These are phyloP conservation scores for Drosophila demipolita DNA, from an alignment of 2,888 invertebrate genomes.

Conservation along the genomic window DNA sequence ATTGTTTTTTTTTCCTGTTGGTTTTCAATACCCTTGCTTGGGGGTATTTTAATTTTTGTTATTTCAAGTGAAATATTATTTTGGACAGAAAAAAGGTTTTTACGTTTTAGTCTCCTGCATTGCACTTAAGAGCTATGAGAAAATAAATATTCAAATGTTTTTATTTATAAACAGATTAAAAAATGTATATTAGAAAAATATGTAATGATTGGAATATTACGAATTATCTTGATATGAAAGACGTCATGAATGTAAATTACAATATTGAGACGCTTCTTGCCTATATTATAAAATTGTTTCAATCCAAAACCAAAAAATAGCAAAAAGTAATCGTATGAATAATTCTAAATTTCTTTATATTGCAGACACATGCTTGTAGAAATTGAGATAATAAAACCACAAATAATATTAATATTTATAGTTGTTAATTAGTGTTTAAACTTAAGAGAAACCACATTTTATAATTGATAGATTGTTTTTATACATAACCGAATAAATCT, in stretches of 20 bases:
- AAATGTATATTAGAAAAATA: neutral
- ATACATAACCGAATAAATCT: neutral
- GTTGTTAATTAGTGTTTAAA: neutral
- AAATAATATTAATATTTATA: neutral
- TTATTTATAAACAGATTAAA: neutral
- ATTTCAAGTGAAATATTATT: neutral
- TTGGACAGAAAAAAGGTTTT: neutral
- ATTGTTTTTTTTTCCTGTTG: neutral
- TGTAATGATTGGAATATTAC: neutral
- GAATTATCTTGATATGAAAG: neutral
- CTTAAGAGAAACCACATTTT: accelerated
- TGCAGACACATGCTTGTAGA: no score
- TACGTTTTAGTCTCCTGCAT: neutral
- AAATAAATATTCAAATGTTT: neutral
- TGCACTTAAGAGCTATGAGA: neutral
- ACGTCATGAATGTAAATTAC: neutral
- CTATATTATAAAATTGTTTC: neutral
- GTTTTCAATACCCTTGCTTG: constrained; percentile 16
- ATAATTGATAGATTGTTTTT: neutral
- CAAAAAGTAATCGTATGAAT: neutral
- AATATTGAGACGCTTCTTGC: neutral
- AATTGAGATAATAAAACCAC: neutral
- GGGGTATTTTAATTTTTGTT: neutral
- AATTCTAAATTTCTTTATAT: neutral
- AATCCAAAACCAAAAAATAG: neutral